These are phyloP conservation scores for Zaprionus capensis DNA, from an alignment of 1,140 invertebrate genomes.

Conservation along the genomic window DNA sequence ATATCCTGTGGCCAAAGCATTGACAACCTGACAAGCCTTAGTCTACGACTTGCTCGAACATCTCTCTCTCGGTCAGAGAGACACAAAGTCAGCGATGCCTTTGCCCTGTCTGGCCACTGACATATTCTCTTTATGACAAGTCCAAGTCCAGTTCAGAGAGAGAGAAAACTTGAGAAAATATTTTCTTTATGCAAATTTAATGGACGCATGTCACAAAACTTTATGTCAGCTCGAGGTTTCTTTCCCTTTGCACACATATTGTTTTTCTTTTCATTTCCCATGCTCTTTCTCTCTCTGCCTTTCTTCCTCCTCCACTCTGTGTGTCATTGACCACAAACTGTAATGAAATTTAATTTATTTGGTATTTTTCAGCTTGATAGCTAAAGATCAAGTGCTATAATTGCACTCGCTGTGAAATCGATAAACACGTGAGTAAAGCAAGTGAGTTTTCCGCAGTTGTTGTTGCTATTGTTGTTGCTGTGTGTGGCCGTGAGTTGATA, in stretches of 20 bases:
- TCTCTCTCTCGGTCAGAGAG: slow-evolving; percentile 3
- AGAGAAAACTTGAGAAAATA: slow-evolving; percentile 40
- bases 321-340: slow-evolving; percentile 38
- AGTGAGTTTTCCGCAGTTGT: neutral
- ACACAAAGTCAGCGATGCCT: slow-evolving; percentile 6
- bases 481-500: slow-evolving; percentile 52
- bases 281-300: neutral
- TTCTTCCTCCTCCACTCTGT: neutral
- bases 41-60: neutral
- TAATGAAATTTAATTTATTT: slow-evolving; percentile 71
- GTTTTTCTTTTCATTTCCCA: slow-evolving; percentile 10
- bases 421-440: slow-evolving; percentile 29
- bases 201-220: slow-evolving; percentile 47
- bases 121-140: slow-evolving; percentile 52
- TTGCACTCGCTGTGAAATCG: slow-evolving; percentile 37
- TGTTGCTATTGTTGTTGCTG: neutral
- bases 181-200: slow-evolving; percentile 55
- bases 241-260: neutral
- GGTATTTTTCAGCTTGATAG: slow-evolving; percentile 30
- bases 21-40: slow-evolving; percentile 42
- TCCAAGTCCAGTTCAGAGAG: slow-evolving; percentile 1
- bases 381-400: slow-evolving; percentile 66
- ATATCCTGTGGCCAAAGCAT: slow-evolving; percentile 44
- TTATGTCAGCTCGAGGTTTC: slow-evolving; percentile 24
- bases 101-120: slow-evolving; percentile 32